Evolutionary conservation across 1,140 invertebrate species (phyloP), one percentile per base, ranked within the genome.

Genomic region (Daktulosphaira vitifoliae): DNA sequence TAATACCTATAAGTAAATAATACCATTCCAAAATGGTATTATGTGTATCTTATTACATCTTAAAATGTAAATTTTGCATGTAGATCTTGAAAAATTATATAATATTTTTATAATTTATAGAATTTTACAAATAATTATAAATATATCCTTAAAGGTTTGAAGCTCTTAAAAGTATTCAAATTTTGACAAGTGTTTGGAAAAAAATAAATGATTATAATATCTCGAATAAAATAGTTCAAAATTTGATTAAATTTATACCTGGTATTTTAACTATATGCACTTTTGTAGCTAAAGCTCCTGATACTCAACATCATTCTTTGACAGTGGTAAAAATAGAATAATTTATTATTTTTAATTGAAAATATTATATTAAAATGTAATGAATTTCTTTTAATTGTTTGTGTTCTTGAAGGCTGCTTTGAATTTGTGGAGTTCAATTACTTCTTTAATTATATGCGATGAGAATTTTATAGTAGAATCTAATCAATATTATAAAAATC

Each of bases 231-330:
- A 75, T 81, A 37, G 78, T 80, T 13, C 76, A 83, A 69, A 75
- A 81, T 56, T 73, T 82, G 8, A 80, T 81, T 71, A 75, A 80
- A 69, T 82, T 83, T 68, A 69, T 86, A 26, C 85, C 84, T 6
- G 84, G 84, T 0, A 77, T 86, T 56, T 71, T 80, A 26, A 76
- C 75, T 39, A 77, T 78, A 2, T 72, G 86, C 65, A 48, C 52
- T 56, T 18, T 48, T 5, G 23, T 54, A 18, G 52, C 42, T 29
- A 56, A 29, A 22, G 51, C 53, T 16, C 37, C 51, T 22, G 65
- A 53, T 23, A 48, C 44, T 0, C 65, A 66, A 18, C 65, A 66
- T 20, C 65, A 66, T 54, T 66, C 65, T 25, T 15, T 59, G n/a
- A 59, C 44, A 7, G 53, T 66, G 22, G 54, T 59, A 46, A 44